Base-by-base conservation (phyloP, 2,113 vertebrate species). In the Sapajus apella region DNA sequence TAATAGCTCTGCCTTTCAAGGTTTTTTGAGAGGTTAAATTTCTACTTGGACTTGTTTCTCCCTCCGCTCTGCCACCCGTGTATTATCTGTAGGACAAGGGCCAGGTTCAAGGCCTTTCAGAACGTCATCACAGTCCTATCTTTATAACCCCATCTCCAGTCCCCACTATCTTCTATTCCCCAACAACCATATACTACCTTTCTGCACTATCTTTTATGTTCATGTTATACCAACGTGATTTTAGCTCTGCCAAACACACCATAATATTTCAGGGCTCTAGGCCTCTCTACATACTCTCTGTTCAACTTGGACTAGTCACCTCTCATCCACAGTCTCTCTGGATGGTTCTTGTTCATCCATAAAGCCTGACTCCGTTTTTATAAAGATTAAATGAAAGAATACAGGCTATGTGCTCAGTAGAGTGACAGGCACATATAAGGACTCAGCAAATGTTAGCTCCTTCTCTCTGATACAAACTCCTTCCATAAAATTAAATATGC, bases 1-100 rank as follows among this genome's bases (percentile, higher is more conserved):
- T 84, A 79, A 87, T 70, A 81, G 50, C 80, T 52, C 55, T 58
- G 35, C 27, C 84, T 96, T 88, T 90, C 72, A 96, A 92, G 20
- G 35, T 50, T 50, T 73, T 25, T 73, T 45, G 40, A 75, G 61
- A 52, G 55, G 73, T 75, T 37, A 55, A 70, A 61, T 90, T 87
- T 81, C 40, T 82, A 45, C 32, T 35, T 79, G 32, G 6, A 68
- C 16, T 72, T 82, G 23, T 56, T 94, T 82, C 16, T 43, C 18
- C 27, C 40, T 81, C 83, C 1, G 12, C 23, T 81, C 52, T 86
- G 23, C 37, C 35, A 25, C 27, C 17, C 45, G 84, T 2, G 21
- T 27, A 21, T 52, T 80, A 5, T 16, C 70, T 88, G 47, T 3
- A 85, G 17, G 30, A 35, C 94, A 87, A 79, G 64, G 85, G 1